Base-by-base conservation (phyloP, 2,888 invertebrate species). In the Tuta absoluta region DNA sequence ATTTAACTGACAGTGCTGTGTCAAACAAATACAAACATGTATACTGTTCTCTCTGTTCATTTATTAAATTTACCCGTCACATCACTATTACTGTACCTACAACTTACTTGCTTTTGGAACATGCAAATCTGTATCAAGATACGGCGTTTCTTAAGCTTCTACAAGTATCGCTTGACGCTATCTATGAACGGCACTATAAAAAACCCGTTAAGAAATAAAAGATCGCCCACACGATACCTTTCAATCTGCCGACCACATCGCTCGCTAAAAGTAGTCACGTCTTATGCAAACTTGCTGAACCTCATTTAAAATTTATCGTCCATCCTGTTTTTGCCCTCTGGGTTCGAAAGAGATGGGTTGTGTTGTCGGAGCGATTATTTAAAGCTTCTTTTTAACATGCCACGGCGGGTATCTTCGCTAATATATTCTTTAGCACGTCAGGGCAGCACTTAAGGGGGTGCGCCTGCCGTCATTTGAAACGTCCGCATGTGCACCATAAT, bases 341-440 rank as follows among this genome's bases (percentile, higher is more conserved):
- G 17, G 38, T 28, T 23, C 12, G 49, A 49, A n/a, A 63, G 57
- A 23, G 66, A 63, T 14, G 24, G 63, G 17, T 12, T 5, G 56
- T 62, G 37, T 59, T 59, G 62, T 59, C 63, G 38, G 48, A 59
- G 64, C 58, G 64, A 66, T 66, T 66, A 66, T 66, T 66, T 62
- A 66, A 65, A 57, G 64, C 59, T 66, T 66, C 66, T 66, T 66
- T 66, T 66, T 66, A 66, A 62, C 66, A 64, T 66, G 66, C 66
- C 67, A 62, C 19, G 56, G 64, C 65, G 66, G 72, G 66, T 78
- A 77, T 80, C 75, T 71, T 64, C 67, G 71, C 75, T 82, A 80
- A 86, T 85, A 82, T 82, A 85, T 84, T 83, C 84, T 78, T 82
- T 77, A 80, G 79, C 82, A 80, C 80, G 80, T 83, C 80, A 71